phyloP scores from a whole-genome alignment of 2,113 vertebrate species.

The Megaceryle torquata region DNA sequence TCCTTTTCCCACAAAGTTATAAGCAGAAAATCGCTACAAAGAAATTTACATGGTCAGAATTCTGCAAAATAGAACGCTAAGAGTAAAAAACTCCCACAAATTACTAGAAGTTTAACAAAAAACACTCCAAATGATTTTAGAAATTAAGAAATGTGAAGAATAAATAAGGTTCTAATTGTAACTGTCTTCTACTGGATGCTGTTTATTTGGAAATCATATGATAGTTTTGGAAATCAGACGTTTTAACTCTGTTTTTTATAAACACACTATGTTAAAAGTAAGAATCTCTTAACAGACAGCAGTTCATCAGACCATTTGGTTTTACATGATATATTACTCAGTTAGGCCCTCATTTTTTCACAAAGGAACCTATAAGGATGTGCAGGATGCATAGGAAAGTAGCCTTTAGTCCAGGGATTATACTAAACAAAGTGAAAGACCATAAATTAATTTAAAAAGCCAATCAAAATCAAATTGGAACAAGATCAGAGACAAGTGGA shows the following conservation, averaged over 20 bases:
- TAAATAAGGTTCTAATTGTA: not conserved
- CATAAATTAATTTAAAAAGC: not conserved
- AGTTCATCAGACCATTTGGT: not conserved
- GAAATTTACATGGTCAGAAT: not conserved
- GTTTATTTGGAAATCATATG: not conserved
- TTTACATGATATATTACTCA: not conserved
- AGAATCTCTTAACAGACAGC: not conserved
- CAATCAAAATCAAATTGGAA: not conserved
- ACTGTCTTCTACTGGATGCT: fast-evolving
- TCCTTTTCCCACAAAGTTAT: not conserved
- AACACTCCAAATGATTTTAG: not conserved
- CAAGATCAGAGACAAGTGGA: not conserved
- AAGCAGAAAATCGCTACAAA: not conserved
- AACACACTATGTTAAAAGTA: not conserved
- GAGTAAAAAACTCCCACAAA: not conserved
- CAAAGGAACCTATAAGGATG: not conserved
- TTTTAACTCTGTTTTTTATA: not conserved
- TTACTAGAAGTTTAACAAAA: not conserved
- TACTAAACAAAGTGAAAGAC: not conserved
- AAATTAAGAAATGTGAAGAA: not conserved
- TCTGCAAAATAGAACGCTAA: not conserved
- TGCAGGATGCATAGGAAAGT: not conserved
- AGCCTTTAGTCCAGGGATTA: not conserved
- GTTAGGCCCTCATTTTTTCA: not conserved
- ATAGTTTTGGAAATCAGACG: not conserved